Evolutionary conservation across 2,888 invertebrate genomes (phyloP), one percentile per base, ranked within the genome.

Genomic region (Lasioglossum zephyrum): DNA sequence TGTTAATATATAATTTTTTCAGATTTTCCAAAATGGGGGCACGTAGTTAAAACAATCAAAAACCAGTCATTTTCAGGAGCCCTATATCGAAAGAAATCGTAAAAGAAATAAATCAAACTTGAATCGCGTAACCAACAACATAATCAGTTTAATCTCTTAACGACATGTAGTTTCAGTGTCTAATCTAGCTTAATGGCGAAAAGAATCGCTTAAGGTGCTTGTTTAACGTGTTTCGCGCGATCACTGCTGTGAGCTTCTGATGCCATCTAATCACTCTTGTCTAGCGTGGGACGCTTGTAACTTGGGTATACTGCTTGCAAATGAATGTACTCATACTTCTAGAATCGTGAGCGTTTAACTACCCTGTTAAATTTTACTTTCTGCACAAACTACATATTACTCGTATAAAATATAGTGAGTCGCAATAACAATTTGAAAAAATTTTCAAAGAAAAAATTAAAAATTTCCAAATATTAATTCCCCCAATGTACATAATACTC

Each of bases 171-270:
- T 39, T 41, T 44, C 44, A 16, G 39, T 81, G 60, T 77, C 82
- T 66, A 73, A 77, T 84, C 76, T 53, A 6, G 0, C 47, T 39
- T 81, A 77, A 81, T 73, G 75, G 16, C 31, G 44, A 36, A 73
- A 57, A 66, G 26, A 66, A 41, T 75, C 47, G 22, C 36, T 66
- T 13, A 53, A 49, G 41, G 53, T 69, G 69, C 69, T 53, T 69
- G 77, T 11, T 69, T 5, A 53, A 77, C 53, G 49, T 77, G 77
- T 69, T 53, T 39, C 18, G 2, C 53, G 39, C n/a, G 26, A 69
- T n/a, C n/a, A 36, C 41, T 31, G 18, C n/a, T 18, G 47, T 5
- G 39, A 36, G 22, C n/a, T 77, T 66, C 49, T 31, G 31, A 31
- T 18, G 75, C 44, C 26, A 76, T 22, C 41, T 60, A 60, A 60